Evolutionary conservation across 1,140 invertebrate species (phyloP).

Genomic region (Conus betulinus): DNA sequence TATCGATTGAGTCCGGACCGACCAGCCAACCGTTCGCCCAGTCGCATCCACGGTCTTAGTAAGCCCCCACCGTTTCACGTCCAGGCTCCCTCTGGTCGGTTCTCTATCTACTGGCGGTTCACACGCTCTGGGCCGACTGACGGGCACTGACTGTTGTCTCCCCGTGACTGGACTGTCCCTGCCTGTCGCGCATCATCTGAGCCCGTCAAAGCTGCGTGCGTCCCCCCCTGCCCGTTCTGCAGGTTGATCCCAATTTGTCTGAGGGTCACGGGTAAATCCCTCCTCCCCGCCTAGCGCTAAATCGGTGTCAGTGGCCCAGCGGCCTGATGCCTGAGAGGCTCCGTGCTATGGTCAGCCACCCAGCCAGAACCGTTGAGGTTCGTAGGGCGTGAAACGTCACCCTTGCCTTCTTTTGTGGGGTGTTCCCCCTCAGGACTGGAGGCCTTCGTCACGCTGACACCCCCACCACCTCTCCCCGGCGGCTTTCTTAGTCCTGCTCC

Average conservation of each 20-base stretch:
- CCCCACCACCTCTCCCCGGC: background rate
- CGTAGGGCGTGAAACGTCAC: slow-evolving; percentile 19
- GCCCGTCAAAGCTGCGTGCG: background rate
- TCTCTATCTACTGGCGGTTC: background rate
- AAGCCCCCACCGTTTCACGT: background rate
- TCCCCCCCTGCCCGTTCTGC: background rate
- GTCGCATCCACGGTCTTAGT: background rate
- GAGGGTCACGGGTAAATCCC: background rate
- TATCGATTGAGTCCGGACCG: slow-evolving; percentile 15
- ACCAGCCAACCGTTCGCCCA: slow-evolving; percentile 4
- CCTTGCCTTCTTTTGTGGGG: background rate
- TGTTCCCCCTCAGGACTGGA: background rate
- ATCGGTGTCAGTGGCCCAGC: background rate
- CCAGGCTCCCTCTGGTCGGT: background rate
- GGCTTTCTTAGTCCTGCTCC: background rate
- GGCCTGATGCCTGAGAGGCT: background rate
- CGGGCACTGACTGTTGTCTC: background rate
- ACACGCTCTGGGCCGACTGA: background rate
- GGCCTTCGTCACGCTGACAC: background rate
- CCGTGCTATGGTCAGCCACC: slow-evolving; percentile 3
- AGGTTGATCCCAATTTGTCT: background rate
- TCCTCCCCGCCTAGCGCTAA: background rate
- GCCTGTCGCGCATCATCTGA: background rate
- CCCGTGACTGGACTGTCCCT: background rate
- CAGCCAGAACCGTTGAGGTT: slow-evolving; percentile 2